Evolutionary conservation across 2,888 invertebrate genomes (phyloP).

Genomic region (Chloroclystis v-ata): DNA sequence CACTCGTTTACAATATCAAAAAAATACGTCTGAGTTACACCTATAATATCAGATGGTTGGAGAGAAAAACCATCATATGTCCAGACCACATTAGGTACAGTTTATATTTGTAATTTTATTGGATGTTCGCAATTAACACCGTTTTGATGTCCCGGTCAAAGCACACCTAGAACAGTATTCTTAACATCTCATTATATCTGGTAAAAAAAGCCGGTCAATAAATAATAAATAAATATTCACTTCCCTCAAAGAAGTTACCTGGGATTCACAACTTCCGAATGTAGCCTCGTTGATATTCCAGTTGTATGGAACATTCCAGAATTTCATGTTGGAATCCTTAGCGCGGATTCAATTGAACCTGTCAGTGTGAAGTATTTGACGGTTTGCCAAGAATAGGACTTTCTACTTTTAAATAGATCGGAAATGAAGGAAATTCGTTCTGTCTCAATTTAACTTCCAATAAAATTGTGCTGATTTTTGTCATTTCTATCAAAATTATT

Average conservation of each 20-base stretch:
- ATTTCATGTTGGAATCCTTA: conserved; percentile 11
- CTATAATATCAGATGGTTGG: no score
- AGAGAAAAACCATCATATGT: no score
- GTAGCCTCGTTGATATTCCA: conserved; percentile 25
- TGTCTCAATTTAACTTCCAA: neutral
- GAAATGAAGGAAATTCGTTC: neutral
- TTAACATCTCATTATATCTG: neutral
- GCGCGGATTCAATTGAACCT: conserved; percentile 1
- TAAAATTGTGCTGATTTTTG: no score
- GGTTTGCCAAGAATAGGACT: neutral
- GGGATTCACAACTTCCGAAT: conserved; percentile 24
- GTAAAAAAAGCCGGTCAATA: conserved; percentile 1
- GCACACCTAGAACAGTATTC: no score
- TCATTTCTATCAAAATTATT: no score
- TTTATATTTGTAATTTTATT: no score
- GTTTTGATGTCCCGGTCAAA: no score
- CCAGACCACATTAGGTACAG: neutral
- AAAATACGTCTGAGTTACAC: no score
- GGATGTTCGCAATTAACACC: no score
- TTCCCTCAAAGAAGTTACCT: conserved; percentile 16
- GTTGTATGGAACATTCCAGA: conserved; percentile 18
- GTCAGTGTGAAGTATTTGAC: conserved; percentile 5
- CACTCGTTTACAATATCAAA: no score
- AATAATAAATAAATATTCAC: no score
- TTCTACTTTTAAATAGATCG: neutral